Percentiles rank a stretch among this genome's conserved stretches.
These are phyloP conservation scores for Stegodyphus dumicola DNA, from an alignment of 1,140 invertebrate species.

Conservation along the genomic window DNA sequence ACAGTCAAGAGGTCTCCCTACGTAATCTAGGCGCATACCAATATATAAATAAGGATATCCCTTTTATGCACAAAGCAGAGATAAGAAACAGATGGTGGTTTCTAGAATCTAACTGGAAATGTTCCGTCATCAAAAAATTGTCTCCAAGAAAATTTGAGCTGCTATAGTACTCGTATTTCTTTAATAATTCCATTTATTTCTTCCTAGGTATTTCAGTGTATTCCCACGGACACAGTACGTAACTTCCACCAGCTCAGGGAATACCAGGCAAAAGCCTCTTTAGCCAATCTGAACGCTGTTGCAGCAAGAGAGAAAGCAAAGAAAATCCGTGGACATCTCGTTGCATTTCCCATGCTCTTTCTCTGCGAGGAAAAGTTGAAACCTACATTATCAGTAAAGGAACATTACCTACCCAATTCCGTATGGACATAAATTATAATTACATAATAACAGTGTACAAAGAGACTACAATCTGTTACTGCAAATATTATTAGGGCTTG, in stretches of 20 bases:
- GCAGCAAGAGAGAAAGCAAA: background rate
- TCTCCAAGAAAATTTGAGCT: too few relatives aligned
- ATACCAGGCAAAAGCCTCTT: background rate
- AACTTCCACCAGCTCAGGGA: constrained; percentile 8
- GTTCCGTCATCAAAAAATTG: too few relatives aligned
- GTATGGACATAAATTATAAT: constrained; percentile 21
- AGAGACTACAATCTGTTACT: too few relatives aligned
- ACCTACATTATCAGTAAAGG: background rate
- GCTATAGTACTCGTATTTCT: too few relatives aligned
- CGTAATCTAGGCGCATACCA: too few relatives aligned
- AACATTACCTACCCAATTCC: constrained; percentile 15
- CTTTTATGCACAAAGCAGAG: too few relatives aligned
- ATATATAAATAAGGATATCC: too few relatives aligned
- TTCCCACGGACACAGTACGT: background rate
- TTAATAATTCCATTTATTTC: background rate
- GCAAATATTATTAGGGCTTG: too few relatives aligned
- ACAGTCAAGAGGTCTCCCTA: too few relatives aligned
- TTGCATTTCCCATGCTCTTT: constrained; percentile 24
- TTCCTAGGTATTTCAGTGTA: constrained; percentile 25
- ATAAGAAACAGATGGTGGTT: too few relatives aligned
- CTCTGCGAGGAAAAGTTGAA: constrained; percentile 20
- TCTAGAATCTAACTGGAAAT: too few relatives aligned
- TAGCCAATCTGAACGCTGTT: background rate
- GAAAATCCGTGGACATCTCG: constrained; percentile 24
- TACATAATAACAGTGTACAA: too few relatives aligned